Base-by-base conservation (phyloP, 2,113 vertebrate genomes). In the Caloenas nicobarica region DNA sequence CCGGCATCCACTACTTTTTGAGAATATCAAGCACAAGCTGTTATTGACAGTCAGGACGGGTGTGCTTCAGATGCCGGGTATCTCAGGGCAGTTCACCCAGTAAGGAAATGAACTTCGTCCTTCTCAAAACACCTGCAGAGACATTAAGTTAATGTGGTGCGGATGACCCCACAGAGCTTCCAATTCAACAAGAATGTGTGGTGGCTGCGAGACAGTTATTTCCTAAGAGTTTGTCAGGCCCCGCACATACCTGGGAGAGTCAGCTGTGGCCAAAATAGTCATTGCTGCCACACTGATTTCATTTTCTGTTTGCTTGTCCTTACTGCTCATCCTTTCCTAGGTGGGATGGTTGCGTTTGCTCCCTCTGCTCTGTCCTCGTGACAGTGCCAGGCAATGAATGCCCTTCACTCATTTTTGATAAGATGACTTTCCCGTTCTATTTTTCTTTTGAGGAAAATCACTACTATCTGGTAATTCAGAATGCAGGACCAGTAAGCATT, bases 111-210 rank as follows among this genome's bases (percentile, higher is more conserved):
- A 65, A 33, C 26, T 24, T 58, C 53, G 71, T 79, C 28, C 69
- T 64, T 82, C 51, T 90, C 60, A 64, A 16, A 78, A 48, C 31
- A 69, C 28, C n/a, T 50, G 28, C 21, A 21, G 66, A 74, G 81
- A 16, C 2, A 2, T 54, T 53, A 53, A 70, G 21, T 44, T 60
- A 38, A 17, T n/a, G 38, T 34, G 38, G 26, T 4, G 16, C 1
- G 5, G 40, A 22, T 38, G 40, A 50, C 58, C 33, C 56, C 51
- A 50, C 29, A 78, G 70, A 79, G 38, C 19, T 40, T 73, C 65
- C 34, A 34, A 3, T 6, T 73, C 58, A 66, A 66, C 21, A 21
- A 22, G 44, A 86, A 79, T 1, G 0, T 9, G n/a, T 0, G 1
- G 31, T 0, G 1, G 56, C 28, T 77, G 13, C 0, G 11, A 91